These are phyloP conservation scores for Blastomussa wellsi DNA, from an alignment of 92 coral and sea anemone species.

Conservation along the genomic window DNA sequence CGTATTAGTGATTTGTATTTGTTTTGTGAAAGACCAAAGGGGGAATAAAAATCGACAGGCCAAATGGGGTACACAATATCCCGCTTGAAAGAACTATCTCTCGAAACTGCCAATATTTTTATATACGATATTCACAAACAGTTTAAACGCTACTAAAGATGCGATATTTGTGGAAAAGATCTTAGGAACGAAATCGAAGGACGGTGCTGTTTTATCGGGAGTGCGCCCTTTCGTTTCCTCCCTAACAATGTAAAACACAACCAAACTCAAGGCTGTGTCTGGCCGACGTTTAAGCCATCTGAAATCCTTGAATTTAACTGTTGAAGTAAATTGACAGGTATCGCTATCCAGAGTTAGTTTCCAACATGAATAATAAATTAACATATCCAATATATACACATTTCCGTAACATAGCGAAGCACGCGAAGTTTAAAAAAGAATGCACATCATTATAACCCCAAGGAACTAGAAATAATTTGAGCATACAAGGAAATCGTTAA, in stretches of 20 bases:
- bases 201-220: too few relatives aligned
- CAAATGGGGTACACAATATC: neutral
- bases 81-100: neutral
- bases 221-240: too few relatives aligned
- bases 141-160: too few relatives aligned
- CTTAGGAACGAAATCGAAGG: too few relatives aligned
- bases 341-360: neutral
- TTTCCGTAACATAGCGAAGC: neutral
- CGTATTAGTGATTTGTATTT: neutral
- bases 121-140: too few relatives aligned
- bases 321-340: neutral
- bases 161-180: too few relatives aligned
- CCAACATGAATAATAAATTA: neutral
- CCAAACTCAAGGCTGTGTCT: too few relatives aligned
- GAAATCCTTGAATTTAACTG: neutral
- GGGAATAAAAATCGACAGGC: neutral
- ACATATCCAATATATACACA: neutral
- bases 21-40: neutral
- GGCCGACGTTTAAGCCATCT: neutral
- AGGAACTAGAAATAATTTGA: too few relatives aligned
- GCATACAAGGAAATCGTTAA: too few relatives aligned
- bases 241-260: too few relatives aligned
- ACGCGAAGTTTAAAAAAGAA: too few relatives aligned
- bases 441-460: too few relatives aligned
- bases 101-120: neutral